Conservation (phyloP, 2,797 vertebrate species). For the Myioborus miniatus region DNA sequence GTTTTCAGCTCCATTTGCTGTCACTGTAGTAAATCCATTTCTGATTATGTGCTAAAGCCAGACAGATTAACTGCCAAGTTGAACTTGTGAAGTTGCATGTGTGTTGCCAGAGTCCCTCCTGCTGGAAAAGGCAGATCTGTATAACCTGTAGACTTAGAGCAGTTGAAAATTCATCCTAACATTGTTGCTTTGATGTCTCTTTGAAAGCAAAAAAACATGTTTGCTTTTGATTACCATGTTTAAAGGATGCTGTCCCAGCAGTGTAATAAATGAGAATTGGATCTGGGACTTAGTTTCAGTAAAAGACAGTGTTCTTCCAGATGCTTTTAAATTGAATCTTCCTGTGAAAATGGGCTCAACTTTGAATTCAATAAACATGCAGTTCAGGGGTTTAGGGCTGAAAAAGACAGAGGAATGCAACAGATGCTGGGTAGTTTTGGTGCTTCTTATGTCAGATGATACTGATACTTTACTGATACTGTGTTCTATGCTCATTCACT, state of each 20-base stretch:
- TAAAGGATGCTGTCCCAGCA: background rate
- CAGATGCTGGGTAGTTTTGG: background rate
- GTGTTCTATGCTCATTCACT: background rate
- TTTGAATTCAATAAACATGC: background rate
- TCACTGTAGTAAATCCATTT: conserved; percentile 1
- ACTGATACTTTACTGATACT: background rate
- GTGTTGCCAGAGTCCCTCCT: background rate
- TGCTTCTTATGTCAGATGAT: background rate
- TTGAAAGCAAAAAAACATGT: background rate
- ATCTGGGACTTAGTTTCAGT: background rate
- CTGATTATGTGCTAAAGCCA: background rate
- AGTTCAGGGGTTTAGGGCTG: background rate
- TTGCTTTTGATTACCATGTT: background rate
- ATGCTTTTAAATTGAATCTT: conserved; percentile 34
- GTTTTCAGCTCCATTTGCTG: background rate
- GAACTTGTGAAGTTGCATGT: background rate
- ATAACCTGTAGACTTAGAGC: background rate
- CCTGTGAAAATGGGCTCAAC: conserved; percentile 4
- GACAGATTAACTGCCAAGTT: background rate
- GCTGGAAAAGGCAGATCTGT: background rate
- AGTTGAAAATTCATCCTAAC: background rate
- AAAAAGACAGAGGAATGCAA: conserved; percentile 17
- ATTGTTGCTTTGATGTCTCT: background rate
- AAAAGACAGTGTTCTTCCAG: background rate
- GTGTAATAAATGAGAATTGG: conserved; percentile 4